Conservation (phyloP, 23 tunicate species). For the Halocynthia roretzi region DNA sequence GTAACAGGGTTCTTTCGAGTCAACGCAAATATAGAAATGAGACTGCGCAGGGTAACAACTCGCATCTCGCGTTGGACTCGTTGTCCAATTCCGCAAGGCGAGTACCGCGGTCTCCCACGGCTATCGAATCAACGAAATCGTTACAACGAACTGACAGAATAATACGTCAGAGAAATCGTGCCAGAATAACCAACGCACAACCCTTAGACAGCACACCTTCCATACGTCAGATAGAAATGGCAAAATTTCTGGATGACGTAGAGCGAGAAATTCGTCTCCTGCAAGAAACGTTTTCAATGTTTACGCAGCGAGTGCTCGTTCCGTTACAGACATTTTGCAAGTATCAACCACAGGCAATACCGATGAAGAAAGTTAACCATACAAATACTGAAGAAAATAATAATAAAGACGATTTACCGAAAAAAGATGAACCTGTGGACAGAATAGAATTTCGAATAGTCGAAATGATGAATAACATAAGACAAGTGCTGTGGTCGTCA, state of each 20-base stretch:
- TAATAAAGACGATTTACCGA: not conserved
- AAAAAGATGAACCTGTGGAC: not conserved
- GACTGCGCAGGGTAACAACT: not conserved
- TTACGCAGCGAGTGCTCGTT: slow-evolving; percentile 65
- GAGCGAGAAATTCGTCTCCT: slow-evolving; percentile 29
- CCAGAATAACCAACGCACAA: not conserved
- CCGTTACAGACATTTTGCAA: slow-evolving; percentile 84
- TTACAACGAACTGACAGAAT: slow-evolving; percentile 2
- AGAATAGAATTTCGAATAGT: slow-evolving; percentile 46
- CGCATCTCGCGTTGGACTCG: not conserved
- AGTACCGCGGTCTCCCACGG: not conserved
- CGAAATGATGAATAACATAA: slow-evolving; percentile 48
- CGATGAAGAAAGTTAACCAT: not conserved
- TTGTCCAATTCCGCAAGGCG: not conserved
- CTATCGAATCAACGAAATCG: not conserved
- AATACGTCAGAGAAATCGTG: not conserved
- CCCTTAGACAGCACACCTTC: not conserved
- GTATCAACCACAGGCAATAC: slow-evolving; percentile 3
- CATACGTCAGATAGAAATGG: slow-evolving; percentile 30
- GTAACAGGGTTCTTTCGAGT: not conserved
- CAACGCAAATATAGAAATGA: not conserved
- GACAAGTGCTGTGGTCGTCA: slow-evolving; percentile 57
- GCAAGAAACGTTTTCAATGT: slow-evolving; percentile 45
- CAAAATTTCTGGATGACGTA: slow-evolving; percentile 37
- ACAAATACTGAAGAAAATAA: not conserved